phyloP scores from a whole-genome alignment of 2,797 vertebrate species.

The Percopsis omiscomaycus region DNA sequence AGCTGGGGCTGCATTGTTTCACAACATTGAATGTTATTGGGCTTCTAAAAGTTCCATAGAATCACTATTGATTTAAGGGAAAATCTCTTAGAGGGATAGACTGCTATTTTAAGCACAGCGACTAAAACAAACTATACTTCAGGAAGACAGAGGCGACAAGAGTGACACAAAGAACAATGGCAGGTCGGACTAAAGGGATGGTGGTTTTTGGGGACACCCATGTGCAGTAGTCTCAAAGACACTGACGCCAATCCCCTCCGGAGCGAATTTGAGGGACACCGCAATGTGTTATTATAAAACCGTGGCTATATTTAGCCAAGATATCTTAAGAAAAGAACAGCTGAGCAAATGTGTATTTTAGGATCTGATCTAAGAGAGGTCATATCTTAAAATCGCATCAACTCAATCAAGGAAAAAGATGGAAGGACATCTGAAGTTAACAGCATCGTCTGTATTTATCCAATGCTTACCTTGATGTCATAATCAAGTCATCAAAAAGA shows the following conservation, averaged over 20 bases:
- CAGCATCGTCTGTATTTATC: neutral
- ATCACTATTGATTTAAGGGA: no score
- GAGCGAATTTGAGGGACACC: slow-evolving; percentile 54
- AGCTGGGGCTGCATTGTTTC: neutral
- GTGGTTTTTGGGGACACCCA: slow-evolving; percentile 50
- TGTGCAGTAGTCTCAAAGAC: slow-evolving; percentile 59
- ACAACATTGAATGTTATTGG: neutral
- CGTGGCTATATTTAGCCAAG: slow-evolving; percentile 59
- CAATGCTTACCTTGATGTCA: no score
- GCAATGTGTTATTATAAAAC: slow-evolving; percentile 75
- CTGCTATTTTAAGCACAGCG: no score
- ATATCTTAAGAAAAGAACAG: slow-evolving; percentile 56
- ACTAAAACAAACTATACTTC: no score
- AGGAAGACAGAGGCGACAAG: neutral
- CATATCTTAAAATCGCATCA: slow-evolving; percentile 12
- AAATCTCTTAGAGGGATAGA: no score
- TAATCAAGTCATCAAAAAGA: no score
- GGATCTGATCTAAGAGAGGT: slow-evolving; percentile 36
- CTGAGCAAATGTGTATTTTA: slow-evolving; percentile 48
- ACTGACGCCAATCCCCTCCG: slow-evolving; percentile 62
- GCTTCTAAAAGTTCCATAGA: neutral
- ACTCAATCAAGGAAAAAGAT: neutral
- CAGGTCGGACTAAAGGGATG: slow-evolving; percentile 30
- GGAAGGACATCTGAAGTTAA: neutral
- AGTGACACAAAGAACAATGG: slow-evolving; percentile 53